These are phyloP conservation scores for Agriotes lineatus DNA, from an alignment of 2,888 invertebrate genomes.

Conservation along the genomic window DNA sequence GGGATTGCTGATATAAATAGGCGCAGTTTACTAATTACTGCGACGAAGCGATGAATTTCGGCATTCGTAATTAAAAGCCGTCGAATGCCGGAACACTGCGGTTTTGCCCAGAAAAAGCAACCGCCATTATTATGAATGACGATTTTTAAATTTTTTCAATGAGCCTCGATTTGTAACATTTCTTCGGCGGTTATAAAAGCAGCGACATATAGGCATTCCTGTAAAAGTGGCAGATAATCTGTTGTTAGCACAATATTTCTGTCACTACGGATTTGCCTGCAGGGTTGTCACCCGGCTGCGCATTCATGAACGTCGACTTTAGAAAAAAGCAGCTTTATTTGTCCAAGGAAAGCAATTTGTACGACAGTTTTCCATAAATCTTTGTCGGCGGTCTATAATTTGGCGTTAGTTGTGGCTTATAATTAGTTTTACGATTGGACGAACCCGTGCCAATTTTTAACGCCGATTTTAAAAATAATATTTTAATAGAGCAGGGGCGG, in stretches of 20 bases:
- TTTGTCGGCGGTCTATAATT: constrained; percentile 27
- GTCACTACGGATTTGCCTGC: background rate
- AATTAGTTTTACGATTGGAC: constrained; percentile 33
- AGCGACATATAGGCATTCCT: background rate
- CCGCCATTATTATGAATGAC: too few species aligned
- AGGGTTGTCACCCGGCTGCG: background rate
- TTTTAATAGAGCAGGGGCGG: background rate
- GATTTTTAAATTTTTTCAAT: too few species aligned
- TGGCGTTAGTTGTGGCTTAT: constrained; percentile 31
- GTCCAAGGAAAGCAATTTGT: constrained; percentile 18
- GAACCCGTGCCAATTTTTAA: constrained; percentile 31
- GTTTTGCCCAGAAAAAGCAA: background rate
- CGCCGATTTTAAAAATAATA: constrained; percentile 25
- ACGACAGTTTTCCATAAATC: constrained; percentile 23
- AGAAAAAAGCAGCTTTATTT: background rate
- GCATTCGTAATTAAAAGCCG: constrained; percentile 8
- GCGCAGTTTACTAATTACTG: constrained; percentile 24
- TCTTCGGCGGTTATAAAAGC: background rate
- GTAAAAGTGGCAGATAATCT: background rate
- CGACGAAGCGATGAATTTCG: constrained; percentile 5
- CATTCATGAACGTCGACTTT: constrained; percentile 1
- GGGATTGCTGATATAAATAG: constrained; percentile 28
- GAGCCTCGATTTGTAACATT: background rate
- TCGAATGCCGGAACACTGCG: background rate
- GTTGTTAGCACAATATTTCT: background rate